Percentiles rank a stretch among this genome's conserved stretches.
Conservation (phyloP, 1,140 invertebrate genomes). For the Trichoplusia ni region DNA sequence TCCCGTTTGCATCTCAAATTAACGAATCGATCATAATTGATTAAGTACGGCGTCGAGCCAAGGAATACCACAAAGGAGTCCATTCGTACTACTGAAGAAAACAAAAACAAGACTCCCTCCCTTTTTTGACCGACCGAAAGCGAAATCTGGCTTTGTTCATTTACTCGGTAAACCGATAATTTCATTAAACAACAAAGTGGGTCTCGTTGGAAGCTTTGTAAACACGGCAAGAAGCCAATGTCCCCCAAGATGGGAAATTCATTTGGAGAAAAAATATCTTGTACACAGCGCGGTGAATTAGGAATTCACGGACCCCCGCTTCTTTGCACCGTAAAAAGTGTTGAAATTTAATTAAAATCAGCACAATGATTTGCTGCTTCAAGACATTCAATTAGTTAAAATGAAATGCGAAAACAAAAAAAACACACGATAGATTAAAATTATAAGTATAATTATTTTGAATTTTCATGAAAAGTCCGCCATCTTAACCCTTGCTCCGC, state of each 20-base stretch:
- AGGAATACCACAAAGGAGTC: constrained; percentile 73
- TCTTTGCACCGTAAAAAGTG: constrained; percentile 51
- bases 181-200: constrained; percentile 81
- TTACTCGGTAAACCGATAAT: constrained; percentile 81
- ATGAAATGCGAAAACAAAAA: constrained; percentile 17
- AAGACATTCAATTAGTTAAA: constrained; percentile 9
- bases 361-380: background rate
- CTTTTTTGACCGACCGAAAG: constrained; percentile 77
- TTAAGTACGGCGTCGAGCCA: constrained; percentile 66
- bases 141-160: constrained; percentile 80
- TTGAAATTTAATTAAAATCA: constrained; percentile 31
- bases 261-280: constrained; percentile 76
- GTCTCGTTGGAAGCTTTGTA: constrained; percentile 67
- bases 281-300: constrained; percentile 63
- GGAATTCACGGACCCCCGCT: constrained; percentile 54
- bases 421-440: no score
- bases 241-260: constrained; percentile 78
- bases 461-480: constrained; percentile 27
- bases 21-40: constrained; percentile 81
- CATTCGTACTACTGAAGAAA: constrained; percentile 68
- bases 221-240: constrained; percentile 79
- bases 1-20: constrained; percentile 72
- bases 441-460: constrained; percentile 15
- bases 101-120: constrained; percentile 75
- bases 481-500: constrained; percentile 40